These are phyloP conservation scores for Brassicogethes aeneus DNA, from an alignment of 2,888 invertebrate species.

Conservation along the genomic window DNA sequence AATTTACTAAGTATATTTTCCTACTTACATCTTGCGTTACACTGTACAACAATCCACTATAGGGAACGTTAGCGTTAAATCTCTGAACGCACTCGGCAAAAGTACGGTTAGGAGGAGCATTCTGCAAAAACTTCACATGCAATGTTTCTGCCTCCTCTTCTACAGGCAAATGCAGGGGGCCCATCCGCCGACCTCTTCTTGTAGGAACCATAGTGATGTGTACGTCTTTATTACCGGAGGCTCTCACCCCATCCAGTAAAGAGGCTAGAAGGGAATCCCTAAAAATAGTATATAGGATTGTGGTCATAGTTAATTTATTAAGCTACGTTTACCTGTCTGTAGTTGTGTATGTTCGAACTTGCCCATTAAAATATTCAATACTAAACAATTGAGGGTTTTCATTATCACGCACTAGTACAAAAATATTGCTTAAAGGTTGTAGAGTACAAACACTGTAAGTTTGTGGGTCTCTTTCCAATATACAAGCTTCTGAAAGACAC, in stretches of 20 bases:
- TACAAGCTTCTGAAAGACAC: slow-evolving; percentile 90
- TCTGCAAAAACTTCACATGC: slow-evolving; percentile 71
- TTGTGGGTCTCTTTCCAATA: slow-evolving; percentile 93
- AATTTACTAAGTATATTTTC: too few species aligned
- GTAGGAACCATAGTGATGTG: slow-evolving; percentile 84
- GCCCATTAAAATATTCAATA: slow-evolving; percentile 90
- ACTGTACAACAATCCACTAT: slow-evolving; percentile 93
- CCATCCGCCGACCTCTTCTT: slow-evolving; percentile 77
- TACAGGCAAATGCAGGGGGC: slow-evolving; percentile 80
- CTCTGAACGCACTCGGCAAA: slow-evolving; percentile 80
- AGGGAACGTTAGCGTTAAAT: slow-evolving; percentile 96
- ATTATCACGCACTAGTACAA: slow-evolving; percentile 82
- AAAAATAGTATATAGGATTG: slow-evolving; percentile 17
- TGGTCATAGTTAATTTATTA: not conserved
- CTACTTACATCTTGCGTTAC: slow-evolving; percentile 87
- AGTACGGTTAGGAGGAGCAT: slow-evolving; percentile 53
- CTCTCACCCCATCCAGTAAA: slow-evolving; percentile 90
- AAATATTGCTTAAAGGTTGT: slow-evolving; percentile 73
- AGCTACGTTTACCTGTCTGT: slow-evolving; percentile 65
- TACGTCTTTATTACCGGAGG: slow-evolving; percentile 94
- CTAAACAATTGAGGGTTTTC: slow-evolving; percentile 89
- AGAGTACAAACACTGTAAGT: slow-evolving; percentile 92
- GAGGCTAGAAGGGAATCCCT: slow-evolving; percentile 94
- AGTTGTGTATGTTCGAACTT: slow-evolving; percentile 78
- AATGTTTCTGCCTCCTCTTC: slow-evolving; percentile 96